phyloP scores from a whole-genome alignment of 1,140 invertebrate genomes.

The Belonocnema kinseyi region DNA sequence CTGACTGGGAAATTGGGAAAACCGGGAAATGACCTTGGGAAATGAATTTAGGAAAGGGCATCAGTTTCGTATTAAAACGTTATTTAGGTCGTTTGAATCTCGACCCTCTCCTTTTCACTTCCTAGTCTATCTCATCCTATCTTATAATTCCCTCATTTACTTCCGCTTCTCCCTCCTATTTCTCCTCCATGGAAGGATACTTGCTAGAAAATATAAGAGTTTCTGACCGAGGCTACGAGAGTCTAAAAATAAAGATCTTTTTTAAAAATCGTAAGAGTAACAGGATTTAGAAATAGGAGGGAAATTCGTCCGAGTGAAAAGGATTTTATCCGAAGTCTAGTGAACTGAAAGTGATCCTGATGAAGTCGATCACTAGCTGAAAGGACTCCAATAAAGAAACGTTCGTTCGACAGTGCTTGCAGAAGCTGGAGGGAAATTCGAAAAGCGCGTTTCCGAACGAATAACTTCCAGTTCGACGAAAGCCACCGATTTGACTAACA shows the following conservation, averaged over 20 bases:
- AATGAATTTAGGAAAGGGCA: too few relatives aligned
- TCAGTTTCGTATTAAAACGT: too few relatives aligned
- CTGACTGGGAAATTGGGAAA: too few relatives aligned
- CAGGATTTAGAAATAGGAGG: conserved; percentile 19
- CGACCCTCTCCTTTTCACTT: too few relatives aligned
- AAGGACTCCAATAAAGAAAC: conserved; percentile 28
- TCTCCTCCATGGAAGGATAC: too few relatives aligned
- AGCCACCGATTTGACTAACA: conserved; percentile 23
- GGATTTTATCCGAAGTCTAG: conserved; percentile 9
- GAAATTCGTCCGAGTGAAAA: conserved; percentile 10
- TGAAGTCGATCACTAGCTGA: conserved; percentile 29
- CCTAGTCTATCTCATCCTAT: too few relatives aligned
- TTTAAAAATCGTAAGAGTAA: background rate
- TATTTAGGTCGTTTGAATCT: too few relatives aligned
- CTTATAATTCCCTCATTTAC: too few relatives aligned
- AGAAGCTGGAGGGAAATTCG: conserved; percentile 3
- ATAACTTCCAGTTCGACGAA: conserved; percentile 21
- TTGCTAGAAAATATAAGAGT: too few relatives aligned
- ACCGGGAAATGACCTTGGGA: too few relatives aligned
- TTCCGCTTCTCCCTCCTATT: too few relatives aligned
- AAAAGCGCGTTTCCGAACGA: conserved; percentile 16
- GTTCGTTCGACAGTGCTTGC: conserved; percentile 5
- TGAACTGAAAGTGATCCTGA: conserved; percentile 29
- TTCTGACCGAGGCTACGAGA: too few relatives aligned
- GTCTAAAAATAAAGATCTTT: background rate